Conservation (phyloP, 1,140 invertebrate species). For the Nomia melanderi region DNA sequence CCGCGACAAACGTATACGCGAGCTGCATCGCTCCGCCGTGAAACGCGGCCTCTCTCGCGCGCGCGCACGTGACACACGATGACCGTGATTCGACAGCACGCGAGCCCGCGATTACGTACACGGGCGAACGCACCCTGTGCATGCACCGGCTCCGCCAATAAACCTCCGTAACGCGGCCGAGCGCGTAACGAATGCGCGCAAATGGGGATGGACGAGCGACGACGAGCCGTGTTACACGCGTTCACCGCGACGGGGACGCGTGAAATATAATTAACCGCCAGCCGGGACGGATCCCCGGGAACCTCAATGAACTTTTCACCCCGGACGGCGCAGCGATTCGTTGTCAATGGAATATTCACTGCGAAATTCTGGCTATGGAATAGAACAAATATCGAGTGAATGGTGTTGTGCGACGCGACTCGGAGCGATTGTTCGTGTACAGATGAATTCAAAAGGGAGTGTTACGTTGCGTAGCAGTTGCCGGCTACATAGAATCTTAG, state of each 20-base stretch:
- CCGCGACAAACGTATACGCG: conserved; percentile 22
- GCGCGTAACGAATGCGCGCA: background rate
- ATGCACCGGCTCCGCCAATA: background rate
- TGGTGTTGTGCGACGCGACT: too few species aligned
- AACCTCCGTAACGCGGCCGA: background rate
- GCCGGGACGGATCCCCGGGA: background rate
- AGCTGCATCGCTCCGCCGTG: conserved; percentile 2
- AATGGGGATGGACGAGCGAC: background rate
- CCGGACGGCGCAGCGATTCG: too few species aligned
- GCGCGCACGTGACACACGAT: conserved; percentile 35
- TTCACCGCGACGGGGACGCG: background rate
- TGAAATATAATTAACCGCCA: conserved; percentile 1
- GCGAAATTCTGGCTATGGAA: too few species aligned
- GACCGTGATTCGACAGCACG: conserved; percentile 41
- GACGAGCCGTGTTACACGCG: background rate
- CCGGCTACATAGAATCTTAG: too few species aligned
- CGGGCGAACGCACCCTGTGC: conserved; percentile 17
- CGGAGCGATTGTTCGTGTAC: too few species aligned
- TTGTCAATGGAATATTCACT: too few species aligned
- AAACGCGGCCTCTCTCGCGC: too few species aligned
- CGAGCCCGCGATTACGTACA: conserved; percentile 13
- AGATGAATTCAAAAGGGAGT: too few species aligned
- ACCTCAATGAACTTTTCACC: background rate
- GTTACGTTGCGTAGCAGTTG: too few species aligned
- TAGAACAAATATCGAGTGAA: too few species aligned